Conservation (phyloP, 2,113 vertebrate species). For the Prolemur simus region DNA sequence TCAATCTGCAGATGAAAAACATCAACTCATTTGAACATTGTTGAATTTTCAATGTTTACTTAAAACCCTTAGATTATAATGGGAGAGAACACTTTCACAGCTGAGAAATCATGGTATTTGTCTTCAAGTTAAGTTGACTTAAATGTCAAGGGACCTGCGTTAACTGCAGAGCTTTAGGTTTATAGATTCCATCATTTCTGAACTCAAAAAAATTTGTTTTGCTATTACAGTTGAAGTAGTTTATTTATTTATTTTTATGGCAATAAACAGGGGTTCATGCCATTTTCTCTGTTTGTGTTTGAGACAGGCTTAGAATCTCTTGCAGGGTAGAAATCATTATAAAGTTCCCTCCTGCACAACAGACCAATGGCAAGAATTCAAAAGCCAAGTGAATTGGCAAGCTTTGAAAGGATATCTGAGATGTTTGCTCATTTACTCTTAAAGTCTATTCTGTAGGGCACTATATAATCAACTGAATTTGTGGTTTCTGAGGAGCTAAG, state of each 20-base stretch:
- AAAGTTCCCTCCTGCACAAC: background rate
- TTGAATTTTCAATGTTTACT: background rate
- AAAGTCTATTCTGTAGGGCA: conserved; percentile 57
- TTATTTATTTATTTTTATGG: conserved; percentile 50
- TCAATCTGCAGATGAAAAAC: background rate
- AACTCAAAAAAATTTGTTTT: conserved; percentile 26
- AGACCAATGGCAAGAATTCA: conserved; percentile 1
- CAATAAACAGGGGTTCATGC: background rate
- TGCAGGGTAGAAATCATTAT: conserved; percentile 45
- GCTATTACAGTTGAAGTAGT: background rate
- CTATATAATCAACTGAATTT: conserved; percentile 73
- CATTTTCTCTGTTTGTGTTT: background rate
- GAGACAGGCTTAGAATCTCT: conserved; percentile 49
- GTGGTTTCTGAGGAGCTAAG: conserved; percentile 56
- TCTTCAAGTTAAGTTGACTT: background rate
- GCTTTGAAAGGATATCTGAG: conserved; percentile 50
- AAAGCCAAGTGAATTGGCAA: conserved; percentile 24
- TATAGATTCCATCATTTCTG: background rate
- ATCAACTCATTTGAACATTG: background rate
- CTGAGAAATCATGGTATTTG: background rate
- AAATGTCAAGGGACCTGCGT: background rate
- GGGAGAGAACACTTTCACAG: background rate
- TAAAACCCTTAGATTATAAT: background rate
- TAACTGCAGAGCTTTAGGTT: background rate
- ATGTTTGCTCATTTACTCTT: conserved; percentile 44